Percentiles rank a stretch among this genome's conserved stretches.
phyloP scores from a whole-genome alignment of 2,797 vertebrate species.

The Anomalospiza imberbis region DNA sequence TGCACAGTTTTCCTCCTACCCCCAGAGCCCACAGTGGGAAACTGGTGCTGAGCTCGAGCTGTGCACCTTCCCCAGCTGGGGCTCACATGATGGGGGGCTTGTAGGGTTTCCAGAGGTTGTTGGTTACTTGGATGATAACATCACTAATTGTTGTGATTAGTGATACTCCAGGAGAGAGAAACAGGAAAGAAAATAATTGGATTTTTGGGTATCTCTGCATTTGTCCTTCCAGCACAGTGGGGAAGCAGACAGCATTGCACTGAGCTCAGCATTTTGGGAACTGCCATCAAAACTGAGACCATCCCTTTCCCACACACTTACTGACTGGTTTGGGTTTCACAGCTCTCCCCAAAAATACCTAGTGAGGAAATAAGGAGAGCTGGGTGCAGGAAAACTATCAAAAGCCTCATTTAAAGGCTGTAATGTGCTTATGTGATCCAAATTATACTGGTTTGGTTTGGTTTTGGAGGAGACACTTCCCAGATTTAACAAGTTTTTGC shows the following conservation, averaged over 20 bases:
- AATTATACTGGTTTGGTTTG: neutral
- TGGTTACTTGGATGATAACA: neutral
- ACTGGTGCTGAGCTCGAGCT: rapidly evolving
- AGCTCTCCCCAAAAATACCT: neutral
- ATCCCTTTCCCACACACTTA: neutral
- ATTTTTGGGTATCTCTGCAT: neutral
- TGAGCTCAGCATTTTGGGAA: neutral
- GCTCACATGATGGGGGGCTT: rapidly evolving
- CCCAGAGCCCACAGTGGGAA: neutral
- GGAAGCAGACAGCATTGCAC: rapidly evolving
- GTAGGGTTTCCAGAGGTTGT: neutral
- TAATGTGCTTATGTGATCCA: neutral
- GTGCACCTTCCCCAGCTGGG: neutral
- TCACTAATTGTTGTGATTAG: neutral
- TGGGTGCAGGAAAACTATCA: neutral
- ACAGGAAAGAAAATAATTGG: neutral
- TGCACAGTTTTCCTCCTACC: neutral
- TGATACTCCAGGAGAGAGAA: neutral
- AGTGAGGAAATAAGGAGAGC: neutral
- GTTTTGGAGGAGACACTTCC: neutral
- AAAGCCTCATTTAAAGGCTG: neutral
- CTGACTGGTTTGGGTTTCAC: neutral
- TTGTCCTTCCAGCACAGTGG: neutral
- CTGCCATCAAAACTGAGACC: neutral
- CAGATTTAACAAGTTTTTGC: neutral